A percentile compares a stretch with the other conserved stretches of the same genome.
Conservation (phyloP, 2,797 vertebrate genomes). For the Lycodopsis pacificus region DNA sequence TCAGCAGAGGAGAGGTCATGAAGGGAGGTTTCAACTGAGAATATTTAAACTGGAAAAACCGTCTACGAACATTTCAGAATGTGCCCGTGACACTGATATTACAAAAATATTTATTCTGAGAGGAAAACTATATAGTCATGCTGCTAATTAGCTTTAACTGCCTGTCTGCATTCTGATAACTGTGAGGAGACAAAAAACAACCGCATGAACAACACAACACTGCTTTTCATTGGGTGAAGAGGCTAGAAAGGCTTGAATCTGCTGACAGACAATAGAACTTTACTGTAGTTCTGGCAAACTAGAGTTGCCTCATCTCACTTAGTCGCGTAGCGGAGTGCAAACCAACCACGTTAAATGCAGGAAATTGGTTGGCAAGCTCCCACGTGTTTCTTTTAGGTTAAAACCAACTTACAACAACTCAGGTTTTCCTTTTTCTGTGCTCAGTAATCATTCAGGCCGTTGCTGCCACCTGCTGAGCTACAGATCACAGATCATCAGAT, state of each 20-base stretch:
- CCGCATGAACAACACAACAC: not conserved
- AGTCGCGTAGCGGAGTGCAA: not conserved
- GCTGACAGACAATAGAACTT: not conserved
- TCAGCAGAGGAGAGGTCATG: slow-evolving; percentile 2
- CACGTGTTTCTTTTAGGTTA: not conserved
- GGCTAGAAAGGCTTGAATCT: not conserved
- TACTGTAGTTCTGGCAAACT: slow-evolving; percentile 1
- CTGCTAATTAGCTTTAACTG: slow-evolving; percentile 39
- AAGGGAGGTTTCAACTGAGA: not conserved
- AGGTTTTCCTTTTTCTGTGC: not conserved
- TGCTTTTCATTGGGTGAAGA: not conserved
- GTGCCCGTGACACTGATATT: slow-evolving; percentile 12
- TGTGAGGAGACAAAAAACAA: not conserved
- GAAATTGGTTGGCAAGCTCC: not conserved
- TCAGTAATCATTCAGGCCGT: not conserved
- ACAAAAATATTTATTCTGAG: slow-evolving; percentile 6
- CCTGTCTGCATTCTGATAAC: not conserved
- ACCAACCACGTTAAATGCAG: not conserved
- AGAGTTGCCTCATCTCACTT: slow-evolving; percentile 3
- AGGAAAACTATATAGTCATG: not conserved
- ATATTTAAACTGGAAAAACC: slow-evolving; percentile 35
- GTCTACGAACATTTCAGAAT: not conserved
- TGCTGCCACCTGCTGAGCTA: not conserved
- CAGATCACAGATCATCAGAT: too few species aligned
- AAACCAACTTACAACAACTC: not conserved